Base-by-base conservation (phyloP, 2,797 vertebrate species). In the Clarias fuscus region DNA sequence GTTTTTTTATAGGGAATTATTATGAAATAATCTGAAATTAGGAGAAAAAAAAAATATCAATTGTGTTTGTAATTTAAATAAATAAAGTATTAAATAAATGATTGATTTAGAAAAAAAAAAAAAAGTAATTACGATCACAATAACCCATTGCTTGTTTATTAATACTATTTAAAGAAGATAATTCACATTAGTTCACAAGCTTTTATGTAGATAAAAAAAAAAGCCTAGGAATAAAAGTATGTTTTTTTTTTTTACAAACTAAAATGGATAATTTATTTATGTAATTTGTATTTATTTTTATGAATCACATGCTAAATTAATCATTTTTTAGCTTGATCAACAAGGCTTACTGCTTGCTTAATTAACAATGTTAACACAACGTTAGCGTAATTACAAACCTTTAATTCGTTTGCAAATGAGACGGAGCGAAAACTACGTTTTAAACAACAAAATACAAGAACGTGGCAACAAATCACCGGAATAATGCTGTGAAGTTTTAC, bases 401-500 rank as follows among this genome's bases (percentile, higher is more conserved):
- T 77, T 68, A 71, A 87, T 78, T 64, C 65, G 56, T 14, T 40
- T 30, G 72, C 37, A 53, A 82, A 84, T 27, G 18, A 37, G 62
- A 48, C 11, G 2, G 3, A 40, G 37, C 3, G 4, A 27, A 17
- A 53, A 27, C 53, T 56, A 56, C 27, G 56, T 1, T n/a, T 27
- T 78, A 37, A 70, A 53, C 20, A 83, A 37, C 33, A 7, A 24
- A 40, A 85, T 13, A 79, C 20, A 58, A 53, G 22, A 30, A 37
- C 1, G 40, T 65, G 43, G 33, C 20, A 18, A 75, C 33, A 62
- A 59, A 76, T 73, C 59, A 33, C 56, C 59, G 71, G 20, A 86
- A 77, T 37, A 17, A 77, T 18, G 48, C 20, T 83, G 71, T 65
- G 82, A 65, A 56, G 85, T 81, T 78, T 81, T 48, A 81, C 82